phyloP scores from a whole-genome alignment of 2,113 vertebrate genomes.

The Acinonyx jubatus region DNA sequence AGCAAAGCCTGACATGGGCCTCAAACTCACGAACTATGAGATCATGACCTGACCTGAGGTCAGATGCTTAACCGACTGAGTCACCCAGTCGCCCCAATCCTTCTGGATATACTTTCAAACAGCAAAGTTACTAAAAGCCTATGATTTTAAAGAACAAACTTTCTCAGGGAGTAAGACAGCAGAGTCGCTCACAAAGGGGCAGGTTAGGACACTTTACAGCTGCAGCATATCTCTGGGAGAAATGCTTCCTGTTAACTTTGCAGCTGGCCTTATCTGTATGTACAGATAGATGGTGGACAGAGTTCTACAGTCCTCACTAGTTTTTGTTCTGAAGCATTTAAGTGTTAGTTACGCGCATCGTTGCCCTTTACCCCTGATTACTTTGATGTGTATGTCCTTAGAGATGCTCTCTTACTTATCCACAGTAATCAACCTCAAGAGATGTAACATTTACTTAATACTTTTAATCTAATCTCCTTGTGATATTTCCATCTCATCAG shows the following conservation, averaged over 20 bases:
- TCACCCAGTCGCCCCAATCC: background rate
- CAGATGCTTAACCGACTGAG: too few species aligned
- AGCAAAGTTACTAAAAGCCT: background rate
- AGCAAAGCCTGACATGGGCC: too few species aligned
- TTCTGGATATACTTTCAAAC: background rate
- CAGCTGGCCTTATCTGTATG: background rate
- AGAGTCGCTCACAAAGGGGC: background rate
- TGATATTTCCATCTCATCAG: background rate
- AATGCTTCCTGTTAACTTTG: background rate
- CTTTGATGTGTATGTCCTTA: background rate
- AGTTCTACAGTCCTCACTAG: background rate
- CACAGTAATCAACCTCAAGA: background rate
- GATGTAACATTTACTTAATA: background rate
- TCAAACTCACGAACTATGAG: too few species aligned
- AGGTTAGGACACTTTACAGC: background rate
- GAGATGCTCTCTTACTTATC: background rate
- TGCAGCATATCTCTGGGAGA: rapidly evolving
- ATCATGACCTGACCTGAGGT: too few species aligned
- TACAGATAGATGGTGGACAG: background rate
- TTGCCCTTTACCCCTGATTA: background rate
- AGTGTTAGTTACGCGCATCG: background rate
- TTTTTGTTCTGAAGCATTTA: background rate
- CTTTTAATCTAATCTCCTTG: background rate
- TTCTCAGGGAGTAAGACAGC: background rate
- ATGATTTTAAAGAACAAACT: background rate